phyloP scores from a whole-genome alignment of 2,113 vertebrate species.

The Pyrgilauda ruficollis region DNA sequence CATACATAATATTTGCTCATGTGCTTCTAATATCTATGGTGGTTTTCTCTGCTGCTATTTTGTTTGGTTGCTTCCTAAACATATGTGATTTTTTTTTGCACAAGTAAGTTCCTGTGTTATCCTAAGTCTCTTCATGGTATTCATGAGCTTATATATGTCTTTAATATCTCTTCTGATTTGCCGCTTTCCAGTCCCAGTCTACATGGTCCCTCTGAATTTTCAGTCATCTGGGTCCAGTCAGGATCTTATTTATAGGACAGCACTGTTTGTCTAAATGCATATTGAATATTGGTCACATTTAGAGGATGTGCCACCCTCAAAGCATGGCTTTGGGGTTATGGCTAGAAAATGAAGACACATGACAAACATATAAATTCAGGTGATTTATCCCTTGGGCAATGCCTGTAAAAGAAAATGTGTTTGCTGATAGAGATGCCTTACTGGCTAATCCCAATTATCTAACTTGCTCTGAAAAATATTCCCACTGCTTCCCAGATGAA shows the following conservation, averaged over 20 bases:
- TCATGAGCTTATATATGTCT: background rate
- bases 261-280: background rate
- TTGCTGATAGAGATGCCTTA: background rate
- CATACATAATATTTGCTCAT: background rate
- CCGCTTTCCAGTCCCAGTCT: background rate
- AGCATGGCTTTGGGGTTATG: background rate
- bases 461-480: background rate
- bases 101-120: background rate
- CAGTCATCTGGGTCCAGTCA: background rate
- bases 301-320: background rate
- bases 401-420: background rate
- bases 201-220: background rate
- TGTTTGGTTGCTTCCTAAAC: background rate
- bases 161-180: background rate
- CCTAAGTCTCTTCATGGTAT: too few relatives aligned
- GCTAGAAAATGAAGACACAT: background rate
- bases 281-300: background rate
- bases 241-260: background rate
- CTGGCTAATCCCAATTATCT: background rate
- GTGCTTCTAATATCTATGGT: background rate
- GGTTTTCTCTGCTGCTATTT: background rate
- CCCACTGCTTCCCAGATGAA: background rate
- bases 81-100: background rate
- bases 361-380: background rate
- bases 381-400: background rate